A percentile compares a stretch with the other conserved stretches of the same genome.
These are phyloP conservation scores for Oligia strigilis DNA, from an alignment of 2,888 invertebrate genomes.

Conservation along the genomic window DNA sequence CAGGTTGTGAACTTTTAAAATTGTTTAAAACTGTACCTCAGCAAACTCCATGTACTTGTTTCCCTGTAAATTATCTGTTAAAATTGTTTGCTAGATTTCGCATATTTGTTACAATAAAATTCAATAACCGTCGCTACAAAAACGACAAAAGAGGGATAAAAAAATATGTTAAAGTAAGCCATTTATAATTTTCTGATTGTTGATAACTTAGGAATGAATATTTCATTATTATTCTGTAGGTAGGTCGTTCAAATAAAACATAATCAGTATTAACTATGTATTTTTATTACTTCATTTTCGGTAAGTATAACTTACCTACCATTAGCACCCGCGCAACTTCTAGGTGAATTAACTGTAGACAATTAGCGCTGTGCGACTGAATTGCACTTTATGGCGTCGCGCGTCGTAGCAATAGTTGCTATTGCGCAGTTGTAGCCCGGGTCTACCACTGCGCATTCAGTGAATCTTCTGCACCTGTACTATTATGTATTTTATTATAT, in stretches of 20 bases:
- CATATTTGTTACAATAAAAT: background rate
- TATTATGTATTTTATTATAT: background rate
- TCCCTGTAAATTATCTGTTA: background rate
- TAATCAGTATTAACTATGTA: background rate
- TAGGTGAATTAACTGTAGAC: background rate
- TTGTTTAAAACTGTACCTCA: background rate
- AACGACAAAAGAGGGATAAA: background rate
- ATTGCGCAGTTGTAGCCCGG: too few species aligned
- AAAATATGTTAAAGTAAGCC: background rate
- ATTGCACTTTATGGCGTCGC: background rate
- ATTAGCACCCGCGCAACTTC: background rate
- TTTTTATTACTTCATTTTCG: background rate
- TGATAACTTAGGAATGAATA: background rate
- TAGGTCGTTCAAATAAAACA: background rate
- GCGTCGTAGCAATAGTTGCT: background rate
- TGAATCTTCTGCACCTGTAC: background rate
- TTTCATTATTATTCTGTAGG: background rate
- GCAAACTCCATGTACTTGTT: background rate
- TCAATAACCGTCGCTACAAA: background rate
- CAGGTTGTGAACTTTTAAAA: background rate
- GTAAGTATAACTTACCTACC: background rate
- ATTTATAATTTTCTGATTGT: background rate
- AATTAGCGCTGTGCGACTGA: background rate
- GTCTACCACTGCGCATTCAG: background rate
- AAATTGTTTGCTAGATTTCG: background rate